A percentile compares a stretch with the other conserved stretches of the same genome.
These are phyloP conservation scores for Meles meles DNA, from an alignment of 2,113 vertebrate genomes.

Conservation along the genomic window DNA sequence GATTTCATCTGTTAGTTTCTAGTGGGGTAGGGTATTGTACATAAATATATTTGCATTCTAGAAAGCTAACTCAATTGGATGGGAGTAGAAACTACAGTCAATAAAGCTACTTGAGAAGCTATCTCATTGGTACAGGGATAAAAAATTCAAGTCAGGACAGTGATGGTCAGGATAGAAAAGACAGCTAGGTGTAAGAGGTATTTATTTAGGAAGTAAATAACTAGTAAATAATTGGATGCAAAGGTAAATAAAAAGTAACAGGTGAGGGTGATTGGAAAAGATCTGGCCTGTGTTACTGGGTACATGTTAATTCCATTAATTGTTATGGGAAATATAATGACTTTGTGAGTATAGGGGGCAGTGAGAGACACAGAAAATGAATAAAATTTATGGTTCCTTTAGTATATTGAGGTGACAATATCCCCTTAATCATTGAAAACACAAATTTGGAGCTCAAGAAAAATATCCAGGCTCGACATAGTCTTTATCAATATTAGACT, in stretches of 20 bases:
- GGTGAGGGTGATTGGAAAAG: neutral
- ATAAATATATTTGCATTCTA: neutral
- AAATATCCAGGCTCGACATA: neutral
- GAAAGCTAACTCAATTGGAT: neutral
- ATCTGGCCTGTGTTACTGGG: neutral
- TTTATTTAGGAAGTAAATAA: neutral
- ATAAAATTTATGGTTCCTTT: neutral
- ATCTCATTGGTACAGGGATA: neutral
- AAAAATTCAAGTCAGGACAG: neutral
- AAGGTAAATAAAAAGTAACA: neutral
- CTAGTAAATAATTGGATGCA: neutral
- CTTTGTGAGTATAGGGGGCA: neutral
- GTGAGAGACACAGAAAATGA: neutral
- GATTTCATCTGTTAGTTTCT: neutral
- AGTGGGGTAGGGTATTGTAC: neutral
- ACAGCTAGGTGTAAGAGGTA: neutral
- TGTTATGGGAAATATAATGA: neutral
- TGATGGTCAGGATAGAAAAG: neutral
- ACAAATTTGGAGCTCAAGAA: neutral
- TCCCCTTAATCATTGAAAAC: neutral
- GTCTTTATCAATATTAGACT: neutral
- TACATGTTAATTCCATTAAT: neutral
- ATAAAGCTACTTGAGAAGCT: neutral
- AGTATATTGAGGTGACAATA: neutral
- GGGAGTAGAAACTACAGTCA: neutral